Evolutionary conservation across 1,140 invertebrate genomes (phyloP).

Genomic region (Hylaeus volcanicus): DNA sequence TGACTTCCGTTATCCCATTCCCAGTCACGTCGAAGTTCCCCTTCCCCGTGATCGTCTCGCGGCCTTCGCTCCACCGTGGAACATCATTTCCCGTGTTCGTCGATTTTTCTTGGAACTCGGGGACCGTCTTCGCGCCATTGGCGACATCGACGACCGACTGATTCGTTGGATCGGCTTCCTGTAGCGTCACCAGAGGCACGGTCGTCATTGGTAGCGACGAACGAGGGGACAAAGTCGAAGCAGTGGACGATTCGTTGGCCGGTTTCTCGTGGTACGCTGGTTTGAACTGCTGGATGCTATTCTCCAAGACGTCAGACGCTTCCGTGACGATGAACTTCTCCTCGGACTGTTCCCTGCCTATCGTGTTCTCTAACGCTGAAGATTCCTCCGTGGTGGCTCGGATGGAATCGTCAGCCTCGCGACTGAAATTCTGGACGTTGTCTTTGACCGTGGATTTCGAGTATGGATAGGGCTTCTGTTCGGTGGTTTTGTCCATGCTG

Average conservation of each 20-base stretch:
- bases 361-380: constrained; percentile 71
- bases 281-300: constrained; percentile 68
- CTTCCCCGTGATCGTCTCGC: constrained; percentile 25
- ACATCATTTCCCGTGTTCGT: constrained; percentile 39
- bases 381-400: constrained; percentile 56
- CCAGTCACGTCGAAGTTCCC: constrained; percentile 59
- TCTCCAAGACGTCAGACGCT: constrained; percentile 69
- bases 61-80: constrained; percentile 14
- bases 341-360: constrained; percentile 60
- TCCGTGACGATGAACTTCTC: constrained; percentile 69
- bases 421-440: not conserved
- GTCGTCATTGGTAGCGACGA: constrained; percentile 18
- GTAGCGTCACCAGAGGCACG: not conserved
- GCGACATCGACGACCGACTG: constrained; percentile 9
- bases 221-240: constrained; percentile 6
- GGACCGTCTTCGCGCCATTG: not conserved
- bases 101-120: constrained; percentile 13
- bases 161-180: constrained; percentile 16
- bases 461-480: constrained; percentile 58
- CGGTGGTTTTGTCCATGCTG: constrained; percentile 12
- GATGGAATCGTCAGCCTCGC: no score
- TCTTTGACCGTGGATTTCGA: constrained; percentile 7
- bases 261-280: constrained; percentile 22
- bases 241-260: constrained; percentile 23
- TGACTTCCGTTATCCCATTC: constrained; percentile 64